Base-by-base conservation (phyloP, 2,797 vertebrate genomes). In the Microctenopoma lineatum region DNA sequence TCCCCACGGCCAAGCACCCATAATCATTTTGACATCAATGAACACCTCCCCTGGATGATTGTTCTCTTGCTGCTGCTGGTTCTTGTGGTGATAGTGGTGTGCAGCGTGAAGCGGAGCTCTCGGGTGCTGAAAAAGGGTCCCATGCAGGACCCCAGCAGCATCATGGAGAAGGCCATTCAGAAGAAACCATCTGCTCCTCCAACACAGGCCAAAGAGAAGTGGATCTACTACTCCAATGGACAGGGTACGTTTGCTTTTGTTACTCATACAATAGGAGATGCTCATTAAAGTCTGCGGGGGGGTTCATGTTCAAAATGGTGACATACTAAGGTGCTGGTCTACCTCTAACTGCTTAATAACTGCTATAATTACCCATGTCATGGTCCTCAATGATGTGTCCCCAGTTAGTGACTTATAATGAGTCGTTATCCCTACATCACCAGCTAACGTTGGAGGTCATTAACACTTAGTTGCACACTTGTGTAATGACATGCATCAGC, bases 21-120 rank as follows among this genome's bases (percentile, higher is more conserved):
- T 58, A 93, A 94, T 87, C 95, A 96, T 87, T 99, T 99, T 2
- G 98, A 99, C 90, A 98, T 99, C 89, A 99, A 99, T 0, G 98
- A 99, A 84, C 98, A 99, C 80, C 90, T 99, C 58, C 97, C 98
- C 0, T 99, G 97, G 98, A 99, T 99, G 97, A 98, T 98, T 0
- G 97, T 99, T 44, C 94, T 99, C 51, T 95, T 99, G 82, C 91
- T 99, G 27, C 90, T 99, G 79, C 91, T 98, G 81, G 95, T 96
- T 59, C 93, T 99, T 46, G 96, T 98, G 75, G 94, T 97, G 64
- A 97, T 98, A 0, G 98, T 99, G 25, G 95, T 96, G 57, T 99
- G 97, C 85, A 99, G 97, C 0, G 87, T 99, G 73, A 96, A 96
- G 72, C 95, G 96, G 63, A 99, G 98, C 89, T 97, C 97, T 1